phyloP scores from a whole-genome alignment of 2,888 invertebrate genomes.

The Adela reaumurella region DNA sequence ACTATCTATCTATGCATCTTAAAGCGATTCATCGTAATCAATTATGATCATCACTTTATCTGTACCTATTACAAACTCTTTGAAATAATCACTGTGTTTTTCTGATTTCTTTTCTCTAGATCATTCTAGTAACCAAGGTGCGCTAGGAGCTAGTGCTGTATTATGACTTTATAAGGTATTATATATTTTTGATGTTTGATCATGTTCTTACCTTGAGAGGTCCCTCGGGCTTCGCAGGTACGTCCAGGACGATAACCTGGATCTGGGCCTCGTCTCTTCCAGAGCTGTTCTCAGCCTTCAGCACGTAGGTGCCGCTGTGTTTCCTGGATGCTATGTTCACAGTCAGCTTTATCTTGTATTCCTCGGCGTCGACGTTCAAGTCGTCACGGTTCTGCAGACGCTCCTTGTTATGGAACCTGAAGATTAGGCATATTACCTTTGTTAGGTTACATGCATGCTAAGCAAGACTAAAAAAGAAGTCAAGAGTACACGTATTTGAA shows the following conservation, averaged over 20 bases:
- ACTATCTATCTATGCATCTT: too few relatives aligned
- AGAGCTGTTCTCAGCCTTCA: conserved; percentile 87
- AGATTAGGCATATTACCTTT: too few relatives aligned
- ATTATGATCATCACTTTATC: too few relatives aligned
- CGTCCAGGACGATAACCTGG: conserved; percentile 80
- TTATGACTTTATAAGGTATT: not conserved
- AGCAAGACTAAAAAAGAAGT: too few relatives aligned
- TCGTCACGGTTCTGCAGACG: conserved; percentile 68
- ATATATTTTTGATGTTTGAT: too few relatives aligned
- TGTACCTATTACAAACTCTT: too few relatives aligned
- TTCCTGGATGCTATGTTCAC: conserved; percentile 69
- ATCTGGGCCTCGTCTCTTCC: conserved; percentile 86
- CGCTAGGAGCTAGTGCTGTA: not conserved
- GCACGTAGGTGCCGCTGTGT: conserved; percentile 77
- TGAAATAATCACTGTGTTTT: too few relatives aligned
- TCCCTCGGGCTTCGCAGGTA: conserved; percentile 90
- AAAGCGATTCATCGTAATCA: too few relatives aligned
- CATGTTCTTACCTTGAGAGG: conserved; percentile 80
- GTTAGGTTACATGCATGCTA: too few relatives aligned
- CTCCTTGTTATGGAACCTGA: conserved; percentile 77
- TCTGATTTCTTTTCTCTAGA: not conserved
- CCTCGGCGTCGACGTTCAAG: conserved; percentile 72
- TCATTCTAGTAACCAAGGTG: not conserved
- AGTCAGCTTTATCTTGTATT: conserved; percentile 79
- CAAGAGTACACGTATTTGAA: too few relatives aligned